A percentile compares a stretch with the other conserved stretches of the same genome.
Conservation (phyloP, 2,888 invertebrate species). For the Folsomia manolachei region DNA sequence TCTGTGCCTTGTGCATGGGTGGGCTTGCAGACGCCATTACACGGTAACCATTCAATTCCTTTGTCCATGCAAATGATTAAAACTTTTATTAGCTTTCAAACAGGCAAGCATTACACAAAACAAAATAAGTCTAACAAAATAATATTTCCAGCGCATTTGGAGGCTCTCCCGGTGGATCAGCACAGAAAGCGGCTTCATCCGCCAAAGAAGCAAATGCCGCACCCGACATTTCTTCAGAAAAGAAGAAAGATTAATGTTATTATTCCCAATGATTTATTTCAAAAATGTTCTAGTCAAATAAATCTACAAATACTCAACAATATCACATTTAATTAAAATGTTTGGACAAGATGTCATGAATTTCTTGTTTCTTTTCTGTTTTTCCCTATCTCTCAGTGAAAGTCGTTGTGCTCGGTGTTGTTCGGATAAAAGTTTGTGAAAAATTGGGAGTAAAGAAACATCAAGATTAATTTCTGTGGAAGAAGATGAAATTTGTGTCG, state of each 20-base stretch:
- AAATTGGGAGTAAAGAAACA: constrained; percentile 82
- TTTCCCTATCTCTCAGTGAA: constrained; percentile 2
- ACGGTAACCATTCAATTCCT: constrained; percentile 56
- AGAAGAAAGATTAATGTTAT: not conserved
- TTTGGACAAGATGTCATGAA: constrained; percentile 83
- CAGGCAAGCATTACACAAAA: no score
- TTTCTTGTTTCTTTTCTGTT: constrained; percentile 23
- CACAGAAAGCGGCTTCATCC: not conserved
- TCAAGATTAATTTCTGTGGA: constrained; percentile 60
- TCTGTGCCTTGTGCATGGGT: constrained; percentile 94
- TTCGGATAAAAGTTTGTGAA: constrained; percentile 64
- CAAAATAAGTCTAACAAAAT: no score
- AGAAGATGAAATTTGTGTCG: not conserved
- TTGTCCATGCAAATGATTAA: not conserved
- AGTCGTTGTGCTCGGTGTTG: constrained; percentile 26
- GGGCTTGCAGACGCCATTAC: constrained; percentile 97
- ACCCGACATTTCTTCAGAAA: not conserved
- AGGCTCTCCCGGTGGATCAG: not conserved
- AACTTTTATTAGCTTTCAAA: not conserved
- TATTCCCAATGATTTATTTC: no score
- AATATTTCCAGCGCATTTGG: not conserved
- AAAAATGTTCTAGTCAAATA: not conserved
- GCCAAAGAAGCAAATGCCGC: not conserved
- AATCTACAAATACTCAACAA: constrained; percentile 69
- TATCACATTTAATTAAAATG: constrained; percentile 93